These are phyloP conservation scores for Drosophila dunni DNA, from an alignment of 1,140 invertebrate genomes.

Conservation along the genomic window DNA sequence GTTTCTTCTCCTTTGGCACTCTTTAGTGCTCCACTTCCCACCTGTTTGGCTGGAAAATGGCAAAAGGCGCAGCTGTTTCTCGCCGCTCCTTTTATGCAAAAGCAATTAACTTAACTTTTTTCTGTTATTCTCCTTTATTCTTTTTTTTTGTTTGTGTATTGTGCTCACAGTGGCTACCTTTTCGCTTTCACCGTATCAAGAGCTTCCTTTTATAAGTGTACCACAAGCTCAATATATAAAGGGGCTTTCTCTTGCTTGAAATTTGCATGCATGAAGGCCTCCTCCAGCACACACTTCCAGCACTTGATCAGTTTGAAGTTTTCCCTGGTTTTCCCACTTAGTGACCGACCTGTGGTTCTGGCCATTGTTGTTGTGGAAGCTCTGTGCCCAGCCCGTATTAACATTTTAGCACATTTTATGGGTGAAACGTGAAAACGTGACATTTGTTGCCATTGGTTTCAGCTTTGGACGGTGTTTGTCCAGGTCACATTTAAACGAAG, in stretches of 20 bases:
- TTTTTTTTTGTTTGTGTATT: conserved; percentile 7
- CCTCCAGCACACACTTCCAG: conserved; percentile 17
- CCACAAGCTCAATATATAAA: conserved; percentile 51
- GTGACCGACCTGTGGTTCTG: conserved; percentile 20
- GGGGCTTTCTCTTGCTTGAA: conserved; percentile 44
- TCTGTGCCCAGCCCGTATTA: conserved; percentile 50
- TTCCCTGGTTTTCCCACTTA: conserved; percentile 36
- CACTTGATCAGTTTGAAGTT: conserved; percentile 34
- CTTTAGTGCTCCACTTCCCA: conserved; percentile 15
- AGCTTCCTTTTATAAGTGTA: conserved; percentile 25
- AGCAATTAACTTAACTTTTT: conserved; percentile 75
- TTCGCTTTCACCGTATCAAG: conserved; percentile 18
- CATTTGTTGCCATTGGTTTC: conserved; percentile 52
- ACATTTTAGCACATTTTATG: conserved; percentile 75
- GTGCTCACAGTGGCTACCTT: neutral
- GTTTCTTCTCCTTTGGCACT: conserved; percentile 17
- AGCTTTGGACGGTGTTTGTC: neutral
- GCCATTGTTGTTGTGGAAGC: neutral
- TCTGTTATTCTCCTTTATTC: conserved; percentile 15
- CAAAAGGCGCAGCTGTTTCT: conserved; percentile 49
- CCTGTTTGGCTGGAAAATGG: conserved; percentile 26
- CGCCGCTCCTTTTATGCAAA: conserved; percentile 62
- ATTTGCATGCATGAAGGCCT: conserved; percentile 46
- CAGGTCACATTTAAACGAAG: conserved; percentile 1
- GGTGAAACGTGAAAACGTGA: conserved; percentile 76